phyloP scores from a whole-genome alignment of 2,797 vertebrate genomes.

The Micromesistius poutassou region DNA sequence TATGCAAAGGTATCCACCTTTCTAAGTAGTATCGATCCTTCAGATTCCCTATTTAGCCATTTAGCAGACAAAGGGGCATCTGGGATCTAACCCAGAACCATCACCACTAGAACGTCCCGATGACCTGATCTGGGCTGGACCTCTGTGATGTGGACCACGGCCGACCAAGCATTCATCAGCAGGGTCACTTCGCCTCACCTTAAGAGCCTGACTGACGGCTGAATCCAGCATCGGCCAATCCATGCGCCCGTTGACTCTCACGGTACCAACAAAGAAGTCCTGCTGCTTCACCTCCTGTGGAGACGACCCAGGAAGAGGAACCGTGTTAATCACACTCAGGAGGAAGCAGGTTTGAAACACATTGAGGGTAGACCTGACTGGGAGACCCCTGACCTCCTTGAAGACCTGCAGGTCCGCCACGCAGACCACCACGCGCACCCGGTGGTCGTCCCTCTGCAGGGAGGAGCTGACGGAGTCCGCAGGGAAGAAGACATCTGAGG shows the following conservation, averaged over 20 bases:
- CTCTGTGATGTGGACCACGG: background rate
- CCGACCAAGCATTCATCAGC: background rate
- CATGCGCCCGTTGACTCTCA: slow-evolving; percentile 86
- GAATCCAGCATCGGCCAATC: slow-evolving; percentile 94
- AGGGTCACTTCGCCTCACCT: slow-evolving; percentile 71
- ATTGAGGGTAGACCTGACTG: background rate
- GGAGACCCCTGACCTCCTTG: slow-evolving; percentile 82
- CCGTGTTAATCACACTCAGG: background rate
- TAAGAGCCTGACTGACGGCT: slow-evolving; percentile 89
- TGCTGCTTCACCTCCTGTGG: slow-evolving; percentile 91
- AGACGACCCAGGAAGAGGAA: slow-evolving; percentile 5
- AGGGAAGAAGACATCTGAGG: background rate
- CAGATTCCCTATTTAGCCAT: background rate
- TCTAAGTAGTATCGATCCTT: background rate
- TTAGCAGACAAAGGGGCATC: background rate
- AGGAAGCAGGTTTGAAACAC: background rate
- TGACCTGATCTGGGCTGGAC: background rate
- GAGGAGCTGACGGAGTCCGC: slow-evolving; percentile 81
- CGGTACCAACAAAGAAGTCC: slow-evolving; percentile 90
- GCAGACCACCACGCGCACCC: slow-evolving; percentile 84
- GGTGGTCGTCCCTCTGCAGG: slow-evolving; percentile 83
- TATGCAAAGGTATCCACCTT: background rate
- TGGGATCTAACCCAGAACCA: background rate
- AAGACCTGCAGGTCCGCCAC: slow-evolving; percentile 88
- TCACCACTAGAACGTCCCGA: background rate